Base-by-base conservation (phyloP, 2,888 invertebrate species). In the Mesorhabditis spiculigera region DNA sequence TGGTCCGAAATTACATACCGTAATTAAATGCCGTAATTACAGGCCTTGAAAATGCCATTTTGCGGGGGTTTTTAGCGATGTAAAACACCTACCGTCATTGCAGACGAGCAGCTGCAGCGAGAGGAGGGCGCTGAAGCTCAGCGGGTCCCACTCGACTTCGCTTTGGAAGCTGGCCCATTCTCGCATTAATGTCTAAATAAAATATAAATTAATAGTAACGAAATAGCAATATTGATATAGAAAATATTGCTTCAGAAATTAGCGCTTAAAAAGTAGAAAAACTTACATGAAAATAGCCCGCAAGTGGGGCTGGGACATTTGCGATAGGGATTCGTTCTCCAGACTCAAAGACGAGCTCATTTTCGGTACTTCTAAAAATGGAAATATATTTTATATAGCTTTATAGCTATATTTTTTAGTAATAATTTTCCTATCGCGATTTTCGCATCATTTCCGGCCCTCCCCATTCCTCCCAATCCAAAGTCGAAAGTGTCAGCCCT, bases 101-200 rank as follows among this genome's bases (percentile, higher is more conserved):
- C 66, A 68, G 16, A 71, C 66, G 68, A 78, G 73, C 41, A 73
- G 71, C 66, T 80, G 79, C 62, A 84, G 76, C 13, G 85, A 81
- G 43, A 85, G 74, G 10, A 84, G 75, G 3, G 81, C 77, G 16
- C 79, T 72, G 71, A 78, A 75, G 16, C 77, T 72, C 28, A 78
- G 77, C n/a, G 75, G 63, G 64, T 84, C 84, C 83, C 84, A 85
- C 4, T 82, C 82, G 67, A 84, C 71, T 4, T 75, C 45, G 10
- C 58, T 65, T 10, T 68, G 65, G 68, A 81, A 80, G 6, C 65
- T 44, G 2, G 58, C 41, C 8, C 71, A 50, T 43, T 66, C 16
- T 4, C 28, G 43, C n/a, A n/a, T n/a, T n/a, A 50, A 50, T 50
- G 58, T 50, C 58, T 50, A 50, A 50, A 28, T 28, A 28, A 28